Percentiles rank a stretch among this genome's conserved stretches.
These are phyloP conservation scores for Crepidodera aurea DNA, from an alignment of 2,888 invertebrate genomes.

Conservation along the genomic window DNA sequence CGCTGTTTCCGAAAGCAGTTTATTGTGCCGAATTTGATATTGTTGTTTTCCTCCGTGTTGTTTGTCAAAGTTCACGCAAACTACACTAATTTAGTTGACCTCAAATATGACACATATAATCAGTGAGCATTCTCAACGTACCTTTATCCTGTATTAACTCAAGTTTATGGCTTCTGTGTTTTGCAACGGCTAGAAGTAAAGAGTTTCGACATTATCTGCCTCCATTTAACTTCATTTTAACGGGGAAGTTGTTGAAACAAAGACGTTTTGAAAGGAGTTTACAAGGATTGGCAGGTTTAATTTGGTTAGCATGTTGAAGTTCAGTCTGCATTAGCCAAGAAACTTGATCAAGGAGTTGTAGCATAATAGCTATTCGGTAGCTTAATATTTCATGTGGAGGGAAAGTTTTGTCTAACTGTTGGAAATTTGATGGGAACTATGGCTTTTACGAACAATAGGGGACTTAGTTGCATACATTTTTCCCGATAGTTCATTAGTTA, in stretches of 20 bases:
- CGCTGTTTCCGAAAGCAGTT: no score
- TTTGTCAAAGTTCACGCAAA: slow-evolving; percentile 16
- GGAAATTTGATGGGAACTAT: slow-evolving; percentile 22
- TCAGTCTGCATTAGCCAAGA: slow-evolving; percentile 22
- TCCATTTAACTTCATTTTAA: slow-evolving; percentile 28
- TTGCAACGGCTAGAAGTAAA: slow-evolving; percentile 18
- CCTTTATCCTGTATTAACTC: slow-evolving; percentile 24
- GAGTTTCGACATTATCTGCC: slow-evolving; percentile 20
- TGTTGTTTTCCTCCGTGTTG: neutral
- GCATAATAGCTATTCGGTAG: slow-evolving; percentile 20
- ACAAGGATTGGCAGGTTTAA: slow-evolving; percentile 36
- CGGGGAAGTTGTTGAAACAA: slow-evolving; percentile 28
- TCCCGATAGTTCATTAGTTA: neutral
- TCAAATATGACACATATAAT: slow-evolving; percentile 28
- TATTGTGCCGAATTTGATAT: neutral
- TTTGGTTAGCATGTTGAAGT: slow-evolving; percentile 28
- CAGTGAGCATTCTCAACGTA: slow-evolving; percentile 25
- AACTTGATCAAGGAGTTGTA: slow-evolving; percentile 28
- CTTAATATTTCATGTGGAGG: slow-evolving; percentile 26
- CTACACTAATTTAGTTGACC: slow-evolving; percentile 27
- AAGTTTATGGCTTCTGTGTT: slow-evolving; percentile 24
- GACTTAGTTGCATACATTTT: neutral
- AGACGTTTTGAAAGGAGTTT: slow-evolving; percentile 33
- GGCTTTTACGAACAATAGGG: slow-evolving; percentile 7
- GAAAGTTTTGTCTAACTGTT: slow-evolving; percentile 30